Base-by-base conservation (phyloP, 2,797 vertebrate species). In the Podargus strigoides region DNA sequence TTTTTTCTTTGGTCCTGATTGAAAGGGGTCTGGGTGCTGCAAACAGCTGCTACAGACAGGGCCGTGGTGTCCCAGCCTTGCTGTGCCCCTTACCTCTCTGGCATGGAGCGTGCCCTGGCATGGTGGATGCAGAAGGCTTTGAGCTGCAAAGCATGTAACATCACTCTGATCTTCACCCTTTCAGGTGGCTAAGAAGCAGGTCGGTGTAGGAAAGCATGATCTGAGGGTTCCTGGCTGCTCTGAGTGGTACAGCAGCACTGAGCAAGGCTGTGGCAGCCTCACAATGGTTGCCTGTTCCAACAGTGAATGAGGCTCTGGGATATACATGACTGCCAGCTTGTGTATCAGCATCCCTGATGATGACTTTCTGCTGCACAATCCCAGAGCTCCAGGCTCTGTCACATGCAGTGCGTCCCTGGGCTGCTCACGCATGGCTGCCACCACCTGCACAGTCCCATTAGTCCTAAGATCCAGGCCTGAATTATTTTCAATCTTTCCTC, bases 101-200 rank as follows among this genome's bases (percentile, higher is more conserved):
- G 26, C 30, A 23, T 0, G 4, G 63, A 62, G 39, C 23, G n/a
- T 0, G 0, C 12, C 18, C 74, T 70, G 47, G 44, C 20, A 19
- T 10, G 17, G 24, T 59, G 18, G 36, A 73, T 67, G 18, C 20
- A 89, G 62, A 50, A 72, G 20, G 50, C 36, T 94, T 53, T 72
- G 63, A 84, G 72, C 24, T 42, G 53, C 55, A 85, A 49, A 75
- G 37, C 32, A 37, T 0, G 0, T 18, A 50, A 26, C 36, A 47
- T 32, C 27, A 14, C 24, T 53, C 23, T n/a, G 39, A 36, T 81
- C 46, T 85, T 86, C 36, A 60, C 12, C 8, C 2, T 81, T 53
- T 56, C 34, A 26, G 19, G 14, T 58, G 19, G 13, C 34, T 63
- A 53, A 46, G 59, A 58, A 42, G 49, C 32, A 30, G 21, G 30